These are phyloP conservation scores for Ennomos erosarius DNA, from an alignment of 2,888 invertebrate species.

Conservation along the genomic window DNA sequence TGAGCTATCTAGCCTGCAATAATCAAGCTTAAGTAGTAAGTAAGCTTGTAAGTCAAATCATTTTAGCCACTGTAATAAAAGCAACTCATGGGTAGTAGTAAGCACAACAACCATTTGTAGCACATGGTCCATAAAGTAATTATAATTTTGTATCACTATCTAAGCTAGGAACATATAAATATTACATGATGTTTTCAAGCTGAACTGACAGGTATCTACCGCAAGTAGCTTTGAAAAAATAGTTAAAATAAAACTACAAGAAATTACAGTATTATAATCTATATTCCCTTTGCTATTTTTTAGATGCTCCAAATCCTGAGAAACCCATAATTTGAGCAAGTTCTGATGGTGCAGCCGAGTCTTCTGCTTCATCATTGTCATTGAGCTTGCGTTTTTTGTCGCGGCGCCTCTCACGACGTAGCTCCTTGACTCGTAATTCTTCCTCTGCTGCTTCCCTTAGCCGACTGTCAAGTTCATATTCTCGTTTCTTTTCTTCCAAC, in stretches of 20 bases:
- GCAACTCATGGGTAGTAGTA: no score
- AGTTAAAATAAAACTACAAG: conserved; percentile 1
- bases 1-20: no score
- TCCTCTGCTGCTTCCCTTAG: conserved; percentile 97
- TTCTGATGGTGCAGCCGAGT: conserved; percentile 87
- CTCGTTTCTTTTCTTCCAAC: conserved; percentile 97
- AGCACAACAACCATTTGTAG: no score
- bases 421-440: conserved; percentile 96
- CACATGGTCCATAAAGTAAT: no score
- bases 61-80: no score
- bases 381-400: conserved; percentile 95
- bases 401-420: conserved; percentile 93
- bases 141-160: no score
- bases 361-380: conserved; percentile 80
- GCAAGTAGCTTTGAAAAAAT: no score
- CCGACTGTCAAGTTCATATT: conserved; percentile 96
- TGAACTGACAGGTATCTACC: no score
- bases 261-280: neutral
- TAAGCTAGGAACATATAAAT: no score
- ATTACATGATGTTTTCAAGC: no score
- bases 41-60: no score
- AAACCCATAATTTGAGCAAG: conserved; percentile 98
- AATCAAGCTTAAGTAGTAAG: no score
- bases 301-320: conserved; percentile 95
- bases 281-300: conserved; percentile 86